Base-by-base conservation (phyloP, 2,797 vertebrate species). In the Chiroxiphia lanceolata region DNA sequence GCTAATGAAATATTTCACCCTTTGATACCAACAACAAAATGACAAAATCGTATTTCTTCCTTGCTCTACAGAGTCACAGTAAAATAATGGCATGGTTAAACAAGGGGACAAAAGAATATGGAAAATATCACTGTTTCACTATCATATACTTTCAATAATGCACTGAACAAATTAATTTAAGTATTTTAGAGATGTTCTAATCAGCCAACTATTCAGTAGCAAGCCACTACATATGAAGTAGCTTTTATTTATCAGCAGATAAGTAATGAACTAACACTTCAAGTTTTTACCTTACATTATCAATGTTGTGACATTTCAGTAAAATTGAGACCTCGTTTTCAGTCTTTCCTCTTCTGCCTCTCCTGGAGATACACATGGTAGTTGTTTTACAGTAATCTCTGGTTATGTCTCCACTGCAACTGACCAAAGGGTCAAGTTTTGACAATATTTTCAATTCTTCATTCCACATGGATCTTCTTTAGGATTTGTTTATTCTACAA, bases 221-320 rank as follows among this genome's bases (percentile, higher is more conserved):
- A 88, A 78, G 57, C 71, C 65, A 60, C 45, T 82, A 70, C 20
- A 81, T 72, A 45, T 68, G 20, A 94, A 69, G 38, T 23, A 79
- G 67, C 63, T 91, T 84, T 89, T 83, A 90, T 84, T 84, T 94
- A 79, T 67, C 74, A 87, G 67, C 42, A 89, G 70, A 72, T 50
- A 71, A 23, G 31, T 64, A 86, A 84, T 68, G 34, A 90, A 61
- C 42, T 48, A 42, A 86, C 27, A 67, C 36, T 72, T 75, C 16
- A 51, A 33, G 29, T 51, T 79, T 72, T 87, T 85, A 77, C 85
- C 60, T 67, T 54, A 51, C 20, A 74, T 57, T 83, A 59, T 74
- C 67, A 83, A 67, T 59, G 19, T 77, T 80, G 63, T 26, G 42
- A 75, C 51, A 67, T 63, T 63, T 51, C 68, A 51, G 40, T 77